Conservation (phyloP, 35 echinoderm and acorn worm species). For the Strongylocentrotus purpuratus region DNA sequence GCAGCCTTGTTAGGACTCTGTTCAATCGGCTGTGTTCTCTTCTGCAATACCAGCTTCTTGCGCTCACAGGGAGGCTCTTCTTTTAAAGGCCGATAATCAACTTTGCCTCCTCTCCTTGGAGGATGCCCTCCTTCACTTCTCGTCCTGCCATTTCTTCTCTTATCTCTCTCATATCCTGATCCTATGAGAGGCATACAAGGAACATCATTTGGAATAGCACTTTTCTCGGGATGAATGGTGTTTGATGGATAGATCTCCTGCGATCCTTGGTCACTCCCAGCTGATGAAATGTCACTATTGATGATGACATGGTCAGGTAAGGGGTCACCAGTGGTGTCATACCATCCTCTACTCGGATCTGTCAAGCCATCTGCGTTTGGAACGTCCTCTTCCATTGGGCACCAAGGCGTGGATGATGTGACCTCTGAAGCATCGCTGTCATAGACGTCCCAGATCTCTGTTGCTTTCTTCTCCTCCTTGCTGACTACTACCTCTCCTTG, state of each 20-base stretch:
- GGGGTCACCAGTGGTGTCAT: not conserved
- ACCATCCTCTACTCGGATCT: not conserved
- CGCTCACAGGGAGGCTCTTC: slow-evolving; percentile 64
- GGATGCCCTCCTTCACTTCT: not conserved
- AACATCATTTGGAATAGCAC: not conserved
- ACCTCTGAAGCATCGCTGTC: not conserved
- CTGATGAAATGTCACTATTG: not conserved
- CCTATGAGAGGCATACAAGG: not conserved
- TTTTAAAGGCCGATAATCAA: not conserved
- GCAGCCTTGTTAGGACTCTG: not conserved
- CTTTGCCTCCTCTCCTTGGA: not conserved
- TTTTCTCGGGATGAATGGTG: not conserved
- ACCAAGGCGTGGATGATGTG: not conserved
- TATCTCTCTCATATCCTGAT: not conserved
- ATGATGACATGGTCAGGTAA: not conserved
- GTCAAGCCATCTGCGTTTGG: not conserved
- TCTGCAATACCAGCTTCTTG: slow-evolving; percentile 77
- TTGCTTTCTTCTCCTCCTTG: not conserved
- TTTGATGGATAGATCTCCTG: not conserved
- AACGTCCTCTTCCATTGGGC: not conserved
- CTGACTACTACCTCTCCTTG: not conserved
- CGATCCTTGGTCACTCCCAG: not conserved
- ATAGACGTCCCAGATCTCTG: not conserved
- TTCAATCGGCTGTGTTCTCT: slow-evolving; percentile 61
- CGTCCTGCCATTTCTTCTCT: not conserved